Percentiles rank a stretch among this genome's conserved stretches.
These are phyloP conservation scores for Gavia stellata DNA, from an alignment of 2,113 vertebrate species.

Conservation along the genomic window DNA sequence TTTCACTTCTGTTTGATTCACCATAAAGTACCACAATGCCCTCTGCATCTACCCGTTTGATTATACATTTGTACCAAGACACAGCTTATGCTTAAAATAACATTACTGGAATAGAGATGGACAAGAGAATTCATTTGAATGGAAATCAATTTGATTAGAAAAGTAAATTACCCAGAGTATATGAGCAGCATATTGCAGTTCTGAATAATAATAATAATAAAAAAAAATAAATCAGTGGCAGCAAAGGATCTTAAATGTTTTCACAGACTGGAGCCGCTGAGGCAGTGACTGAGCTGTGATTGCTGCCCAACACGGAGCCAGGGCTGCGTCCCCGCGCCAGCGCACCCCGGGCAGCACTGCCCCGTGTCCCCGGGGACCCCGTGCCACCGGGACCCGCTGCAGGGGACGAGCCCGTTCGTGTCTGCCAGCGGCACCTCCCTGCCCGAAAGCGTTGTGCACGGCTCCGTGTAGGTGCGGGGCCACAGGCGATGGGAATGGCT, in stretches of 20 bases:
- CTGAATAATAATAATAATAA: neutral
- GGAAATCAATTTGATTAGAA: conserved; percentile 69
- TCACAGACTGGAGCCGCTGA: rapidly evolving
- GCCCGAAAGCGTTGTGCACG: neutral
- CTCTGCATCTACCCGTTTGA: conserved; percentile 43
- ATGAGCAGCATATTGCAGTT: conserved; percentile 10
- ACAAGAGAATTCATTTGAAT: conserved; percentile 46
- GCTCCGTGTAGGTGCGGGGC: neutral
- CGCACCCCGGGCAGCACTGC: neutral
- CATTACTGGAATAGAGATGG: conserved; percentile 64
- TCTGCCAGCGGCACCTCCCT: neutral
- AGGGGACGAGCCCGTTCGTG: rapidly evolving
- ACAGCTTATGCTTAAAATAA: conserved; percentile 46
- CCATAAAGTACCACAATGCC: neutral
- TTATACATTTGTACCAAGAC: conserved; percentile 27
- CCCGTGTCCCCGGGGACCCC: neutral
- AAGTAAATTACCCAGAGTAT: conserved; percentile 21
- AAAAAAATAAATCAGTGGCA: neutral
- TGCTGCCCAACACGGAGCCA: neutral
- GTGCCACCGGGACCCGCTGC: neutral
- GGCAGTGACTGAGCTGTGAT: neutral
- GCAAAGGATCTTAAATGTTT: neutral
- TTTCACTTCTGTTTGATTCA: conserved; percentile 25
- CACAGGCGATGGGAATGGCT: rapidly evolving
- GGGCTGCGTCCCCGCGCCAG: neutral